A percentile compares a stretch with the other conserved stretches of the same genome.
These are phyloP conservation scores for Lasiurus cinereus DNA, from an alignment of 2,113 vertebrate genomes.

Conservation along the genomic window DNA sequence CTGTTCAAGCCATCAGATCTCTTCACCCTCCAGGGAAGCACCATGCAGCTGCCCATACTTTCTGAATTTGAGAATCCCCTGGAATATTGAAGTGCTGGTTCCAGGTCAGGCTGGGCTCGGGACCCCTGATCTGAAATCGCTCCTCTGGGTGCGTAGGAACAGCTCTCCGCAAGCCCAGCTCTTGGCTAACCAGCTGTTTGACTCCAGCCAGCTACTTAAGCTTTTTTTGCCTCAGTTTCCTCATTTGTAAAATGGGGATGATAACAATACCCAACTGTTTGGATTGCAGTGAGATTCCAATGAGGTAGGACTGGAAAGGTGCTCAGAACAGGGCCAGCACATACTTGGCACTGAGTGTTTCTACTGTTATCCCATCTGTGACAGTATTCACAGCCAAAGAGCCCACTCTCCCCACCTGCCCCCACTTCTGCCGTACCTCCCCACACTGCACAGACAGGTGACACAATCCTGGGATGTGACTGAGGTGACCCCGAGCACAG, in stretches of 20 bases:
- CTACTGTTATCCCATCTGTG: too few species aligned
- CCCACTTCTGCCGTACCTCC: not conserved
- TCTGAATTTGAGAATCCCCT: not conserved
- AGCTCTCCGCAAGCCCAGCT: not conserved
- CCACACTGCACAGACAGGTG: not conserved
- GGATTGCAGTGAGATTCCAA: not conserved
- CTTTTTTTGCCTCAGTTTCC: not conserved
- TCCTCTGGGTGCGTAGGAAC: not conserved
- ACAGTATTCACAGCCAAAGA: not conserved
- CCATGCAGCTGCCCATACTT: not conserved
- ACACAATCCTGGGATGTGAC: not conserved
- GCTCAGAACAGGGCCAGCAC: not conserved
- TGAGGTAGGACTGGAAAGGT: not conserved
- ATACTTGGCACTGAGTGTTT: not conserved
- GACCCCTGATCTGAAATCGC: not conserved
- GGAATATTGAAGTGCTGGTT: not conserved
- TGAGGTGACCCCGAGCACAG: not conserved
- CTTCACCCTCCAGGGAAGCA: not conserved
- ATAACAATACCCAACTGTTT: not conserved
- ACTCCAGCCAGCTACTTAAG: not conserved
- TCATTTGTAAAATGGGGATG: not conserved
- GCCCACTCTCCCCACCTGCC: not conserved
- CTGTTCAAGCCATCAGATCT: not conserved
- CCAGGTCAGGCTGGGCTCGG: not conserved
- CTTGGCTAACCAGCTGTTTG: not conserved